These are phyloP conservation scores for Sphaerodactylus townsendi DNA, from an alignment of 2,113 vertebrate species.

Conservation along the genomic window DNA sequence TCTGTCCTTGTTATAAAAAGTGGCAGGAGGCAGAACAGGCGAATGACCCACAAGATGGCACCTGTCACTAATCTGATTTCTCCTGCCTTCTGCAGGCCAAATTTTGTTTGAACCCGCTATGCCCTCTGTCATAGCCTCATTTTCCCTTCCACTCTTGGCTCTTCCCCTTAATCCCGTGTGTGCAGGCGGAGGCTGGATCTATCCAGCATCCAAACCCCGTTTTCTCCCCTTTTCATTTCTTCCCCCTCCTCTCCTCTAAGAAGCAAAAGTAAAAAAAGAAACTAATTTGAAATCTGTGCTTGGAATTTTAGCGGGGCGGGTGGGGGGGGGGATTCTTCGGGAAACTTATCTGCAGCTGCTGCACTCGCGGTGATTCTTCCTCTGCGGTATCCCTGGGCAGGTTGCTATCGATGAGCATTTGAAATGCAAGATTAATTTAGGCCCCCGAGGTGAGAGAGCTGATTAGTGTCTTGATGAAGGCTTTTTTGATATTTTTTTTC, in stretches of 20 bases:
- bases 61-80: slow-evolving; percentile 94
- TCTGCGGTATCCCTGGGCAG: not conserved
- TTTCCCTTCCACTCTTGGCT: slow-evolving; percentile 90
- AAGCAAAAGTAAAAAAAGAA: slow-evolving; percentile 73
- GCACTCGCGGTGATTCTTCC: not conserved
- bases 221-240: slow-evolving; percentile 7
- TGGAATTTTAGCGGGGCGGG: slow-evolving; percentile 53
- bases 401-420: slow-evolving; percentile 59
- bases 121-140: slow-evolving; percentile 95
- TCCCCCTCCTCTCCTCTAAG: slow-evolving; percentile 24
- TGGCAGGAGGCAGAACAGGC: slow-evolving; percentile 97
- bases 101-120: slow-evolving; percentile 96
- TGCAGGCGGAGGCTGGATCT: slow-evolving; percentile 66
- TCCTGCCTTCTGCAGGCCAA: slow-evolving; percentile 94
- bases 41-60: slow-evolving; percentile 99
- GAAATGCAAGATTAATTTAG: slow-evolving; percentile 67
- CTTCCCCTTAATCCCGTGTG: slow-evolving; percentile 76
- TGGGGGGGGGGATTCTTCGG: fast-evolving
- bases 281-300: slow-evolving; percentile 68
- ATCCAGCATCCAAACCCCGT: slow-evolving; percentile 66
- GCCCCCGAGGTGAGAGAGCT: slow-evolving; percentile 62
- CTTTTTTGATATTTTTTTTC: slow-evolving; percentile 49
- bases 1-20: slow-evolving; percentile 90
- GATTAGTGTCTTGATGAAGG: slow-evolving; percentile 62
- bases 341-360: slow-evolving; percentile 10